These are phyloP conservation scores for Athalia rosae DNA, from an alignment of 2,888 invertebrate species.

Conservation along the genomic window DNA sequence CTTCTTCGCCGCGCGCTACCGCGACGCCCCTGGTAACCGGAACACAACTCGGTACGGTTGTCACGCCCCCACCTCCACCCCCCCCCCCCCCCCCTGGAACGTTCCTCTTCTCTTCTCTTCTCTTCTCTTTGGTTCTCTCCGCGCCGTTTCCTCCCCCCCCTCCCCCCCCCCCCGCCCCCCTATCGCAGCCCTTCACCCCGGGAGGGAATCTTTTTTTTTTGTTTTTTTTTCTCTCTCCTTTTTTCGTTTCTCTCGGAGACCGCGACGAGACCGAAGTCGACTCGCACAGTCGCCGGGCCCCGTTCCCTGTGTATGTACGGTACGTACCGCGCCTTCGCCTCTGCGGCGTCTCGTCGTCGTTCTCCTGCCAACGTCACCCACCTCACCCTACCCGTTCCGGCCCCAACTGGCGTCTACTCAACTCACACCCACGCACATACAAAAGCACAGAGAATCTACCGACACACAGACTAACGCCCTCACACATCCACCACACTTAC, in stretches of 20 bases:
- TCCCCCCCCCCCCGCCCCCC: slow-evolving; percentile 50
- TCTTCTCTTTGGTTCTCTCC: slow-evolving; percentile 47
- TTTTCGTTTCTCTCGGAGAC: slow-evolving; percentile 65
- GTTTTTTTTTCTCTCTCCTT: slow-evolving; percentile 60
- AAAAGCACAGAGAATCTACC: slow-evolving; percentile 9
- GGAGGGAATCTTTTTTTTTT: not conserved
- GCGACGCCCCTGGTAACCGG: slow-evolving; percentile 66
- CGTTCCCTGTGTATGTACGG: slow-evolving; percentile 35
- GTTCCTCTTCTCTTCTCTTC: slow-evolving; percentile 44
- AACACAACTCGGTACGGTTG: slow-evolving; percentile 59
- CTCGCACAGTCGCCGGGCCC: slow-evolving; percentile 6
- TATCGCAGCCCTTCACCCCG: slow-evolving; percentile 39
- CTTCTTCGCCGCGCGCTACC: slow-evolving; percentile 59
- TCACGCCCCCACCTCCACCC: slow-evolving; percentile 52
- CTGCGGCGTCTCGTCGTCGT: slow-evolving; percentile 27
- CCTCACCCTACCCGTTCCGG: slow-evolving; percentile 49
- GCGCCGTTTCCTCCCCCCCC: slow-evolving; percentile 40
- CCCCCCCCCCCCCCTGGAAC: slow-evolving; percentile 48
- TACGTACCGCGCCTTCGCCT: slow-evolving; percentile 13
- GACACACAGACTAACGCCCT: not conserved
- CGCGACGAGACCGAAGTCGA: slow-evolving; percentile 52
- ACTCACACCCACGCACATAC: slow-evolving; percentile 63
- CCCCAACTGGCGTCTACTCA: slow-evolving; percentile 52
- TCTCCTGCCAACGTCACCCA: slow-evolving; percentile 43
- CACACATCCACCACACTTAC: slow-evolving; percentile 21